phyloP scores from a whole-genome alignment of 2,888 invertebrate genomes.

The Dioctria linearis region DNA sequence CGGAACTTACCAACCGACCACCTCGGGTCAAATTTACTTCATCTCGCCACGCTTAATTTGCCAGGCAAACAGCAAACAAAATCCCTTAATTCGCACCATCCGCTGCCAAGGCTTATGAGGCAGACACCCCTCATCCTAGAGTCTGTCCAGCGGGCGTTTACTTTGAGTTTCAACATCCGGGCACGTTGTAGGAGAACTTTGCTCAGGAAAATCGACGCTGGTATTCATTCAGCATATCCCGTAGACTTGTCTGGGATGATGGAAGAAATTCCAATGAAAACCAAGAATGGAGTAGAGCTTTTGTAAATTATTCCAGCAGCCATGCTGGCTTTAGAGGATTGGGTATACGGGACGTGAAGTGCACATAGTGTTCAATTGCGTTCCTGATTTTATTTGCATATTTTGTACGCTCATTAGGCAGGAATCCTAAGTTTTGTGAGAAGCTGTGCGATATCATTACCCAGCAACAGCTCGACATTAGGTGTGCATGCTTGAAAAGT shows the following conservation, averaged over 20 bases:
- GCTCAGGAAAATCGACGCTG: constrained; percentile 27
- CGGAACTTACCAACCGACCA: constrained; percentile 52
- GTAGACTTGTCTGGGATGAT: constrained; percentile 25
- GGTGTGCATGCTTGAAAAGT: neutral
- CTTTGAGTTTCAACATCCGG: constrained; percentile 41
- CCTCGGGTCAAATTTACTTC: constrained; percentile 55
- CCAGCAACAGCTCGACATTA: neutral
- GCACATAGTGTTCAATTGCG: constrained; percentile 35
- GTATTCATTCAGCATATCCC: neutral
- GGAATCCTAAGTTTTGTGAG: constrained; percentile 2
- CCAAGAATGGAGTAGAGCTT: constrained; percentile 12
- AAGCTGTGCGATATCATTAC: constrained; percentile 10
- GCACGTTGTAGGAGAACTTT: constrained; percentile 26
- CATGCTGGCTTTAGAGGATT: neutral
- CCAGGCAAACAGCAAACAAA: constrained; percentile 54
- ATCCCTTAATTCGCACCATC: constrained; percentile 53
- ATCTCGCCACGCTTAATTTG: constrained; percentile 55
- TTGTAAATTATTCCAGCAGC: constrained; percentile 5
- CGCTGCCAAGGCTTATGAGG: constrained; percentile 30
- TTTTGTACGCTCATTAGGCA: constrained; percentile 39
- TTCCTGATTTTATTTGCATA: constrained; percentile 43
- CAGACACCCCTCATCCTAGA: neutral
- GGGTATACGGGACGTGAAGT: neutral
- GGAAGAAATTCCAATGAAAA: constrained; percentile 47
- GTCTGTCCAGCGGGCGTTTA: constrained; percentile 45